A percentile compares a stretch with the other conserved stretches of the same genome.
These are phyloP conservation scores for Caretta caretta DNA, from an alignment of 2,113 vertebrate species.

Conservation along the genomic window DNA sequence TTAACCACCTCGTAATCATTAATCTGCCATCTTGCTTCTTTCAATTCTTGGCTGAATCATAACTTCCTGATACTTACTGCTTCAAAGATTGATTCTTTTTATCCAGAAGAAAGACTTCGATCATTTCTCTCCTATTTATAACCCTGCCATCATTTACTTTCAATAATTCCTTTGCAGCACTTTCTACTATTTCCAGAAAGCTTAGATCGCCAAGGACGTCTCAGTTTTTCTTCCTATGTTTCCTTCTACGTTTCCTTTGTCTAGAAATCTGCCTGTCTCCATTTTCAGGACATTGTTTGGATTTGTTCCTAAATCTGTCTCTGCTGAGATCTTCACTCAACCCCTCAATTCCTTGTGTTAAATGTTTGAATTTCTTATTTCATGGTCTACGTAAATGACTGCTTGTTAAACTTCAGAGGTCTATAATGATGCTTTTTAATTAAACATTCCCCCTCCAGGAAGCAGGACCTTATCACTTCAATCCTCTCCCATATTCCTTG, in stretches of 20 bases:
- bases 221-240: fast-evolving
- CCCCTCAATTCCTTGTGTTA: neutral
- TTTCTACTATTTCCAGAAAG: neutral
- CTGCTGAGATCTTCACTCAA: neutral
- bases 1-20: neutral
- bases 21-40: neutral
- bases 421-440: neutral
- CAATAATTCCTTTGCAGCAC: neutral
- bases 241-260: neutral
- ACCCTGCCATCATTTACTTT: neutral
- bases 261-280: fast-evolving
- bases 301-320: neutral
- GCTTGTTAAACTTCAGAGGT: fast-evolving
- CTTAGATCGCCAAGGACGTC: neutral
- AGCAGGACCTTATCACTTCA: fast-evolving
- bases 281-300: neutral
- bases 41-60: neutral
- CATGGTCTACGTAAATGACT: neutral
- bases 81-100: neutral
- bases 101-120: neutral
- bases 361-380: neutral
- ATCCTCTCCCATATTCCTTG: neutral
- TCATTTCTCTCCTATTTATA: neutral
- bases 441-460: fast-evolving
- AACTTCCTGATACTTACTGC: neutral